These are phyloP conservation scores for Nothoprocta pentlandii DNA, from an alignment of 2,113 vertebrate genomes.

Conservation along the genomic window DNA sequence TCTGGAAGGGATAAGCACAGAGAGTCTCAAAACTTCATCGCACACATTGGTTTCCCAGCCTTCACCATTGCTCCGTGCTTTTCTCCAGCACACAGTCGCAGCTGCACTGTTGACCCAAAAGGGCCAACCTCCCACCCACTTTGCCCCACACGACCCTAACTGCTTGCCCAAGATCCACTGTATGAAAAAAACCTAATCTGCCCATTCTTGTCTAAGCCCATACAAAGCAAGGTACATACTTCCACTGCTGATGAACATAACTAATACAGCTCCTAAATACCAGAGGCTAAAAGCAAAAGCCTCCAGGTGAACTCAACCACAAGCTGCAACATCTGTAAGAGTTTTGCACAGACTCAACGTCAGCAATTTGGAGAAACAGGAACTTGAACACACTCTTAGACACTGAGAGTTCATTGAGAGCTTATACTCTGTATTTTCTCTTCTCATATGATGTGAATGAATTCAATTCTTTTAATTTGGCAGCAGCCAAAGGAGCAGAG, in stretches of 20 bases:
- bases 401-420: not conserved
- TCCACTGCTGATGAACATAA: not conserved
- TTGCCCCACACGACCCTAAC: not conserved
- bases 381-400: not conserved
- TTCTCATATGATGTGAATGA: not conserved
- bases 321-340: not conserved
- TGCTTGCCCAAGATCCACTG: not conserved
- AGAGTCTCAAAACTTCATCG: not conserved
- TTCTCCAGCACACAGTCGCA: not conserved
- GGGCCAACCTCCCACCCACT: not conserved
- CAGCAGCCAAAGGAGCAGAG: not conserved
- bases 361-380: not conserved
- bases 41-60: not conserved
- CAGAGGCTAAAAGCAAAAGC: not conserved
- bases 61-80: not conserved
- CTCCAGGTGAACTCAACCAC: not conserved
- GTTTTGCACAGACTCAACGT: not conserved
- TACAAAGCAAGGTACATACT: not conserved
- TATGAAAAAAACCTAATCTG: not conserved
- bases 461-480: not conserved
- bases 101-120: not conserved
- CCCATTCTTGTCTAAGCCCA: not conserved
- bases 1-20: constrained; percentile 65
- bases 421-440: not conserved
- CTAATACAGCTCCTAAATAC: not conserved